Percentiles rank a stretch among this genome's conserved stretches.
Evolutionary conservation across 2,113 vertebrate genomes (phyloP).

Genomic region (Neogobius melanostomus): DNA sequence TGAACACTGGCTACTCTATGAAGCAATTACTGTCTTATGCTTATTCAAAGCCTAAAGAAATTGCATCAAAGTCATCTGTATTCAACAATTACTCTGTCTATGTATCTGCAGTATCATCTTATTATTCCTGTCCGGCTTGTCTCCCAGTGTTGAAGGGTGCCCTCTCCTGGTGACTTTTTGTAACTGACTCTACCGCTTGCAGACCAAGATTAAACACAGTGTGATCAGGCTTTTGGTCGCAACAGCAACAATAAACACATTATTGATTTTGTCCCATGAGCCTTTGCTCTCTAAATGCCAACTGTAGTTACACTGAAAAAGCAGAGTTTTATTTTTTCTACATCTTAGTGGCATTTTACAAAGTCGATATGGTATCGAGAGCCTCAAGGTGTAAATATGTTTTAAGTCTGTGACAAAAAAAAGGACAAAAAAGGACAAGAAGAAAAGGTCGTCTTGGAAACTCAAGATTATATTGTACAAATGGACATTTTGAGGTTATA

Average conservation of each 20-base stretch:
- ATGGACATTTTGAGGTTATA: conserved; percentile 38
- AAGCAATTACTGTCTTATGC: no score
- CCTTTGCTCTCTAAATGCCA: conserved; percentile 43
- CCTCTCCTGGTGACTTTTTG: conserved; percentile 44
- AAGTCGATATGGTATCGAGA: conserved; percentile 11
- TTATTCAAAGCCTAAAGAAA: no score
- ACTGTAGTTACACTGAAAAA: conserved; percentile 27
- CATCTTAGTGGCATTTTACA: conserved; percentile 34
- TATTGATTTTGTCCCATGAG: conserved; percentile 19
- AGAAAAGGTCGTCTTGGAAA: no score
- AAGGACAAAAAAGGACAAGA: not conserved
- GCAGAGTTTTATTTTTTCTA: conserved; percentile 9
- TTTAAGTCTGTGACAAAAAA: not conserved
- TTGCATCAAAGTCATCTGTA: not conserved
- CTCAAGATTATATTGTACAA: not conserved
- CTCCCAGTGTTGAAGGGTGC: conserved; percentile 15
- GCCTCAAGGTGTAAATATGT: not conserved
- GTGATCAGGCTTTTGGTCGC: not conserved
- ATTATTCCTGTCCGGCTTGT: not conserved
- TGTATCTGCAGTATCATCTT: not conserved
- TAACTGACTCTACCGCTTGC: conserved; percentile 1
- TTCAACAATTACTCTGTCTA: not conserved
- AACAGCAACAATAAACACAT: not conserved
- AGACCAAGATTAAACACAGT: conserved; percentile 11
- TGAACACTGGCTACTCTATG: no score